A percentile compares a stretch with the other conserved stretches of the same genome.
phyloP scores from a whole-genome alignment of 2,113 vertebrate species.

The Bujurquina vittata region DNA sequence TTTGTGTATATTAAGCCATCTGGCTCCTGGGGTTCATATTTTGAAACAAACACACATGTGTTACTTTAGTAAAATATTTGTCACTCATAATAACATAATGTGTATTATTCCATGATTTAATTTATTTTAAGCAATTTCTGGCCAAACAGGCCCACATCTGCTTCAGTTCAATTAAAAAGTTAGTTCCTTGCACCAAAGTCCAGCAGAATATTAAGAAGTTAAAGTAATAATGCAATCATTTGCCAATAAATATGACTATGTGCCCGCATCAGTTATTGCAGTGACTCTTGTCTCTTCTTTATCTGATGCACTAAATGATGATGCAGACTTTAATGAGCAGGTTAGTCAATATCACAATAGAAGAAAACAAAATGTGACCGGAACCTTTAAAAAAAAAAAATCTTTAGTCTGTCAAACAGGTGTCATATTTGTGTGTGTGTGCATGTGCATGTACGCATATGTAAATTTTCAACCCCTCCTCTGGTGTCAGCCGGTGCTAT shows the following conservation, averaged over 20 bases:
- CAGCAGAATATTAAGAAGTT: too few species aligned
- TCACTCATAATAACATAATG: background rate
- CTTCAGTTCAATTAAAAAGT: background rate
- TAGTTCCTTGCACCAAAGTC: too few species aligned
- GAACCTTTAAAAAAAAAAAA: background rate
- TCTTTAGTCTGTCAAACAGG: constrained; percentile 37
- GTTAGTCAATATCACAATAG: background rate
- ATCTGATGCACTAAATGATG: background rate
- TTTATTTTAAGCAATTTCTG: background rate
- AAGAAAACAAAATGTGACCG: background rate
- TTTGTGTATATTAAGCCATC: background rate
- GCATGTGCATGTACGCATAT: constrained; percentile 9
- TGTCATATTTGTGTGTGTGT: background rate
- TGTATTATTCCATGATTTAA: background rate
- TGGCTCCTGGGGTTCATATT: background rate
- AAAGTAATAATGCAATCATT: too few species aligned
- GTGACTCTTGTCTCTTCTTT: background rate
- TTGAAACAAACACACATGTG: background rate
- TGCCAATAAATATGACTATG: background rate
- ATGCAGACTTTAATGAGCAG: background rate
- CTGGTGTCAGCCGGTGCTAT: constrained; percentile 44
- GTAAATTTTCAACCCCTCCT: constrained; percentile 38
- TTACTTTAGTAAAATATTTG: background rate
- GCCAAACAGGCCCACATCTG: background rate
- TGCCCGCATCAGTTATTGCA: fast-evolving